Evolutionary conservation across 2,888 invertebrate species (phyloP).

Genomic region (Choreutis nemorana): DNA sequence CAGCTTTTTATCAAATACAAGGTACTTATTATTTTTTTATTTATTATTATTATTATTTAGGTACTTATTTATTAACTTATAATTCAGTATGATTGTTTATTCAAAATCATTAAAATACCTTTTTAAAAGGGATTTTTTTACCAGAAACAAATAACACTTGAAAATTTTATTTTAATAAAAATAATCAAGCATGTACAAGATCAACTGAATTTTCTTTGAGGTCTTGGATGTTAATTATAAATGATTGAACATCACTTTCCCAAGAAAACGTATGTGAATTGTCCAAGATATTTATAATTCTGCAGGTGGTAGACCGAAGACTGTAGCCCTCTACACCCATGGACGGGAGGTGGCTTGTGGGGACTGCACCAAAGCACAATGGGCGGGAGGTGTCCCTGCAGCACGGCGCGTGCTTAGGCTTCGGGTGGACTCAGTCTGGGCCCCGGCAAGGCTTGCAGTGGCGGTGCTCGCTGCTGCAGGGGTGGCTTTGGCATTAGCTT

Average conservation of each 20-base stretch:
- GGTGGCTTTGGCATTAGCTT: conserved; percentile 76
- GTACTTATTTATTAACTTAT: too few relatives aligned
- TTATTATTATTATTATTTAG: background rate
- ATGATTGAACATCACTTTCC: too few relatives aligned
- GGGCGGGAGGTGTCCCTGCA: conserved; percentile 81
- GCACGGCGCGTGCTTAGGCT: conserved; percentile 79
- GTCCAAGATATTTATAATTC: conserved; percentile 2
- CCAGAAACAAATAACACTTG: too few relatives aligned
- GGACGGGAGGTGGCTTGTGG: conserved; percentile 69
- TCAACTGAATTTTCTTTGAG: too few relatives aligned
- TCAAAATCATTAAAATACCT: too few relatives aligned
- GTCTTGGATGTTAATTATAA: too few relatives aligned
- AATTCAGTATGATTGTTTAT: too few relatives aligned
- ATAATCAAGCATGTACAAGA: too few relatives aligned
- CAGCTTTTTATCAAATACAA: conserved; percentile 89
- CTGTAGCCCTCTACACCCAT: conserved; percentile 77
- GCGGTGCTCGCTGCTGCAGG: conserved; percentile 78
- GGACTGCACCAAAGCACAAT: conserved; percentile 74
- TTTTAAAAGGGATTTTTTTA: too few relatives aligned
- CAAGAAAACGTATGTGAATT: too few relatives aligned
- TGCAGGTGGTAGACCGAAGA: conserved; percentile 73
- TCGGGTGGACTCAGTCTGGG: conserved; percentile 79
- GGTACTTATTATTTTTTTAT: conserved; percentile 49
- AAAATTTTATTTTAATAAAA: too few relatives aligned
- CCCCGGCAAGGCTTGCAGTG: conserved; percentile 77